Conservation (phyloP, 2,888 invertebrate species). For the Panorpa germanica region DNA sequence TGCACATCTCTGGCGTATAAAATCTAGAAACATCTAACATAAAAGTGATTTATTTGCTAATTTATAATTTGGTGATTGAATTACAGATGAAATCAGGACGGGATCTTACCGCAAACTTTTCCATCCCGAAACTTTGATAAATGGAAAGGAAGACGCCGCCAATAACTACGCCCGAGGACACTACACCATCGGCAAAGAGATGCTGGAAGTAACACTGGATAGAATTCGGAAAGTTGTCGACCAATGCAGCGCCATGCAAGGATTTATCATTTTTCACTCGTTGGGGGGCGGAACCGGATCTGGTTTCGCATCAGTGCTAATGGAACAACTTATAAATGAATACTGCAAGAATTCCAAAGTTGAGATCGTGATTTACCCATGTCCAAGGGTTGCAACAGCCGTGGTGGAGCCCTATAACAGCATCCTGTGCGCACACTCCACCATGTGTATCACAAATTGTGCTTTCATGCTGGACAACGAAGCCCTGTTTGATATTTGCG, state of each 20-base stretch:
- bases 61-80: too few relatives aligned
- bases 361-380: conserved; percentile 64
- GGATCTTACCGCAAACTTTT: conserved; percentile 56
- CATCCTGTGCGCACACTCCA: conserved; percentile 45
- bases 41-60: too few relatives aligned
- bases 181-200: conserved; percentile 57
- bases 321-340: conserved; percentile 39
- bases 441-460: conserved; percentile 47
- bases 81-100: conserved; percentile 48
- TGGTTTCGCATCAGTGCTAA: conserved; percentile 47
- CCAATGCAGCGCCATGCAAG: conserved; percentile 37
- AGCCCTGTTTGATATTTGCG: conserved; percentile 58
- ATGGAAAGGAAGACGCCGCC: conserved; percentile 73
- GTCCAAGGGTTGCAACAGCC: conserved; percentile 57
- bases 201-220: conserved; percentile 54
- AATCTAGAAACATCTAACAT: too few relatives aligned
- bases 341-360: conserved; percentile 44
- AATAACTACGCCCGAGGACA: conserved; percentile 73
- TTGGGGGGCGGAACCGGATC: conserved; percentile 67
- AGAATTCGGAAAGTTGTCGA: conserved; percentile 45
- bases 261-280: conserved; percentile 44
- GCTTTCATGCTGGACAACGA: conserved; percentile 60
- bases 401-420: conserved; percentile 66
- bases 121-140: conserved; percentile 53
- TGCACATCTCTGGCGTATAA: too few relatives aligned